Evolutionary conservation across 53 echinoderm and acorn worm species (phyloP), one percentile per base, ranked within the genome.

Genomic region (Apostichopus leukothele): DNA sequence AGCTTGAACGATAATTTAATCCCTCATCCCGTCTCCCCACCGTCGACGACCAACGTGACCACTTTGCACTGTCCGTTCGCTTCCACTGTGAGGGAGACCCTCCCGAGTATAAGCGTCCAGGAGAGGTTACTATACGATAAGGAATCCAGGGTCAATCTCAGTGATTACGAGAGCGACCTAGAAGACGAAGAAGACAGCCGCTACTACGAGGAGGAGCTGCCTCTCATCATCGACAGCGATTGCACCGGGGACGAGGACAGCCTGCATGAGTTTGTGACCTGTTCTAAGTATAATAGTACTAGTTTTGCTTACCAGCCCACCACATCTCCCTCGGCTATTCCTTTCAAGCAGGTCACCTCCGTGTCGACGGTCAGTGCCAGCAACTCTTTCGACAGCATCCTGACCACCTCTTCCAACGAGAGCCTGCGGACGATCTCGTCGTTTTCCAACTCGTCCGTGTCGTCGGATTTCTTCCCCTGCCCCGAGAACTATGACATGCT

Each of bases 401-500:
- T 71, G 6, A 87, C 88, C 9, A 87, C 88, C 5, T 87, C 88
- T 10, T 91, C 94, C 23, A 89, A 88, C 27, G 94, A 90, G 18
- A 94, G 93, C 67, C 86, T 92, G 18, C 88, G 92, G 68, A 95
- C 96, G 13, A 50, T 85, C 1, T 92, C 92, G 7, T 88, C 95
- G 20, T 91, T 92, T 51, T 68, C 90, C 50, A 90, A 89, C 25
- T 91, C 84, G 9, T 95, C 97, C 7, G 74, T 92, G 53, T 92
- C 94, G 16, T 89, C 94, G 60, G 88, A 87, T 52, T 74, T 87
- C 5, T 87, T 87, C 26, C 88, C 74, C 1, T 96, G 96, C 80
- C 99, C 99, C 21, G 99, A 99, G 80, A 99, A 95, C 81, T 99
- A 99, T 86, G 94, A 96, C 53, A 91, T 96, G 87, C 92, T 99